Evolutionary conservation across 2,888 invertebrate genomes (phyloP).

Genomic region (Pseudanteris insignis): DNA sequence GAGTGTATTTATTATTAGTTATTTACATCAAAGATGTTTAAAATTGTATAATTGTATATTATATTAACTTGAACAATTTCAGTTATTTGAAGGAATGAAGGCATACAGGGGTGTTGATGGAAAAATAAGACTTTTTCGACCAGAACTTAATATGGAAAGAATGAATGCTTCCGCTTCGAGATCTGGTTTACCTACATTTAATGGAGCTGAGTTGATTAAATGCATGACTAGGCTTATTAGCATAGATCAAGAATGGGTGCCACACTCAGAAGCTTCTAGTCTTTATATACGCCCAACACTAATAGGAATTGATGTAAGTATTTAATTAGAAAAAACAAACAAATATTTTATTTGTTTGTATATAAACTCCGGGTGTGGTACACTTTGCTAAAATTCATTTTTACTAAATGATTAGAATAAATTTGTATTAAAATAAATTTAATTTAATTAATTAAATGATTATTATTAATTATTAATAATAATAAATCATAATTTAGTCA

Average conservation of each 20-base stretch:
- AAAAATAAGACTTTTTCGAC: constrained; percentile 92
- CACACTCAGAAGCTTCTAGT: constrained; percentile 87
- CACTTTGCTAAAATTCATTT: too few species aligned
- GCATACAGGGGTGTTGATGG: constrained; percentile 94
- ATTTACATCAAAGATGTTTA: too few species aligned
- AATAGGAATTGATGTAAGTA: constrained; percentile 95
- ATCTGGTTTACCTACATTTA: constrained; percentile 89
- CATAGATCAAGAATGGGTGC: constrained; percentile 98
- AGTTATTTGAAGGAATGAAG: constrained; percentile 99
- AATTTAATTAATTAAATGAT: too few species aligned
- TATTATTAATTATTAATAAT: too few species aligned
- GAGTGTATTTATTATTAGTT: too few species aligned
- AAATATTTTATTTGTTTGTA: too few species aligned
- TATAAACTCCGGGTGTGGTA: too few species aligned
- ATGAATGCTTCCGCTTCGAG: constrained; percentile 88
- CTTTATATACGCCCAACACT: constrained; percentile 96
- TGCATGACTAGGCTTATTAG: constrained; percentile 85
- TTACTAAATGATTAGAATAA: too few species aligned
- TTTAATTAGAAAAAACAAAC: too few species aligned
- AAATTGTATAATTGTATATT: too few species aligned
- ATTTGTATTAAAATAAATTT: too few species aligned
- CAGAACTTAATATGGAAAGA: constrained; percentile 92
- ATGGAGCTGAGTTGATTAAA: constrained; percentile 83
- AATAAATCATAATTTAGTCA: too few species aligned
- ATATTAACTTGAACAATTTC: constrained; percentile 50